These are phyloP conservation scores for Datnioides undecimradiatus DNA, from an alignment of 2,113 vertebrate species.

Conservation along the genomic window DNA sequence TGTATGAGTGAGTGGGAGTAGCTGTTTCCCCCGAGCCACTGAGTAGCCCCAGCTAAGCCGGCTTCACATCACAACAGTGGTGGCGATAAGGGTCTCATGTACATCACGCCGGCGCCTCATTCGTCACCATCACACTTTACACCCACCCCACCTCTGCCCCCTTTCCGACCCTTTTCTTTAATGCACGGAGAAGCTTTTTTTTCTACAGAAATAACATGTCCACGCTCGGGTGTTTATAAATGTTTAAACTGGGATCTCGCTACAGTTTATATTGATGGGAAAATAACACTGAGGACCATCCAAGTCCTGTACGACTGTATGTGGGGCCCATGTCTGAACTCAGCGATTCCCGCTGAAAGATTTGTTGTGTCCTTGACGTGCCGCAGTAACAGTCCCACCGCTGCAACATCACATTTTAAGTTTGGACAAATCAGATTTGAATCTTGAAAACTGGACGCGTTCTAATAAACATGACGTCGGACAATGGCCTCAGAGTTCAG, in stretches of 20 bases:
- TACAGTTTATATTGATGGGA: conserved; percentile 67
- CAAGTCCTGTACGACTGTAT: conserved; percentile 45
- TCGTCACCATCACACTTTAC: conserved; percentile 44
- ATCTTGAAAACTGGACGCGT: too few species aligned
- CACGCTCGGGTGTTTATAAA: conserved; percentile 75
- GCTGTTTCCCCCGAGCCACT: conserved; percentile 49
- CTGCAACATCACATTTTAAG: conserved; percentile 51
- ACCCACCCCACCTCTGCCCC: too few species aligned
- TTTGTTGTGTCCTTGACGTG: conserved; percentile 62
- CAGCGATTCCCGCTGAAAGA: conserved; percentile 31
- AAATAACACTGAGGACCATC: conserved; percentile 34
- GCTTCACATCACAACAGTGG: conserved; percentile 9
- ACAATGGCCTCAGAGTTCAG: too few species aligned
- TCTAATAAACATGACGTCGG: too few species aligned
- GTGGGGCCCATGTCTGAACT: conserved; percentile 43
- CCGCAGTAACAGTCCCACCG: conserved; percentile 29
- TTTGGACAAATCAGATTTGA: too few species aligned
- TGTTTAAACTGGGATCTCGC: conserved; percentile 70
- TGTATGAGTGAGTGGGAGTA: conserved; percentile 28
- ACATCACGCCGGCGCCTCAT: conserved; percentile 32
- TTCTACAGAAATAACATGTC: conserved; percentile 64
- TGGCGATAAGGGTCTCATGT: conserved; percentile 32
- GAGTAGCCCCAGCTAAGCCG: conserved; percentile 35
- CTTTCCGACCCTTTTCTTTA: conserved; percentile 27
- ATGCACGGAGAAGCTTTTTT: conserved; percentile 33